Percentiles rank a stretch among this genome's conserved stretches.
These are phyloP conservation scores for Cantharis rustica DNA, from an alignment of 2,888 invertebrate genomes.

Conservation along the genomic window DNA sequence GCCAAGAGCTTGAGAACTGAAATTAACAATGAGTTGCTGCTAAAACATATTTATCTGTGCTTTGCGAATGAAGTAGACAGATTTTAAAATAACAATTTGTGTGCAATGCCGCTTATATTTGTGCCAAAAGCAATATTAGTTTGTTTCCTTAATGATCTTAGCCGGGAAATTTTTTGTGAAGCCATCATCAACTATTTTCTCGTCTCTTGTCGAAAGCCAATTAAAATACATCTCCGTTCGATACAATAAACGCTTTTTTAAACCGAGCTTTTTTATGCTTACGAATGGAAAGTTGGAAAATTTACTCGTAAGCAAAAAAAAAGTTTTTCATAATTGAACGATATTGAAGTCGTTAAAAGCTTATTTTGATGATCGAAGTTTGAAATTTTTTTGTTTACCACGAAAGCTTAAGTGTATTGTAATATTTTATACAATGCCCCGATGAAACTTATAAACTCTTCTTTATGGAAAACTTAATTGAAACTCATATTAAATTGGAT, in stretches of 20 bases:
- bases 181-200: slow-evolving; percentile 5
- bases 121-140: slow-evolving; percentile 20
- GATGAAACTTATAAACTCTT: not conserved
- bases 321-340: not conserved
- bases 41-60: slow-evolving; percentile 22
- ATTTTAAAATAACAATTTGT: slow-evolving; percentile 24
- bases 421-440: not conserved
- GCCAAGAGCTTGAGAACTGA: slow-evolving; percentile 21
- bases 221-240: slow-evolving; percentile 1
- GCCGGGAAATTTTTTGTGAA: slow-evolving; percentile 4
- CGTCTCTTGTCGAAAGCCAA: slow-evolving; percentile 7
- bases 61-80: slow-evolving; percentile 20
- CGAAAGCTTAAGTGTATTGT: not conserved
- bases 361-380: not conserved
- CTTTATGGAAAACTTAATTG: not conserved
- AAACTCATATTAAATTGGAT: not conserved
- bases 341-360: not conserved
- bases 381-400: not conserved
- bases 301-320: not conserved
- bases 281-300: not conserved
- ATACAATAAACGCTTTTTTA: not conserved
- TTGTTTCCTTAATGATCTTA: slow-evolving; percentile 15
- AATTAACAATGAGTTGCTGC: slow-evolving; percentile 25
- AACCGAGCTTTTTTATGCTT: not conserved
- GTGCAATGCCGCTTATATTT: slow-evolving; percentile 12